These are phyloP conservation scores for Cosmopolites sordidus DNA, from an alignment of 2,888 invertebrate genomes.

Conservation along the genomic window DNA sequence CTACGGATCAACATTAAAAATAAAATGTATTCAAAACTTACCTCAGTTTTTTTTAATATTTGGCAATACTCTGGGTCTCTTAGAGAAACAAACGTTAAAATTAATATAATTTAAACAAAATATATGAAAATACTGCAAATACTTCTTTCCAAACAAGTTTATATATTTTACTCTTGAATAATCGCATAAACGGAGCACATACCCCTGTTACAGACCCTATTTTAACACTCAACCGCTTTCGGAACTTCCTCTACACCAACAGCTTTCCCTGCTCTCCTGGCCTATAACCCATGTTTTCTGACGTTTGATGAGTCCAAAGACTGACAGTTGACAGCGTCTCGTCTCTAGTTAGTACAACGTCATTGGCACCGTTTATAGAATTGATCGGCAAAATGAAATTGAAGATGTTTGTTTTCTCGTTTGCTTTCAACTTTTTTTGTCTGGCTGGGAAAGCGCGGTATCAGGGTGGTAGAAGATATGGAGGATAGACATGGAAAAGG, in stretches of 20 bases:
- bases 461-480: constrained; percentile 15
- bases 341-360: constrained; percentile 17
- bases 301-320: constrained; percentile 32
- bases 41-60: neutral
- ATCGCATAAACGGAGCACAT: too few relatives aligned
- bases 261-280: constrained; percentile 30
- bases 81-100: neutral
- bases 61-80: neutral
- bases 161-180: too few relatives aligned
- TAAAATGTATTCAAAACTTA: neutral
- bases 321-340: constrained; percentile 31
- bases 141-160: too few relatives aligned
- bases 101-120: neutral
- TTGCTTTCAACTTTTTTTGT: constrained; percentile 13
- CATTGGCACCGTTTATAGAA: neutral
- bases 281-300: constrained; percentile 29
- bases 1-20: too few relatives aligned
- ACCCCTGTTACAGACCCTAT: neutral
- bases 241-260: constrained; percentile 17
- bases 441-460: constrained; percentile 15
- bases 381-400: constrained; percentile 9
- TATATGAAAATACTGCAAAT: neutral
- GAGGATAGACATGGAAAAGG: constrained; percentile 3
- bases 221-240: neutral
- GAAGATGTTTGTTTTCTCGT: constrained; percentile 8